phyloP scores from a whole-genome alignment of 2,797 vertebrate genomes.

The Coranthus polyacanthus region DNA sequence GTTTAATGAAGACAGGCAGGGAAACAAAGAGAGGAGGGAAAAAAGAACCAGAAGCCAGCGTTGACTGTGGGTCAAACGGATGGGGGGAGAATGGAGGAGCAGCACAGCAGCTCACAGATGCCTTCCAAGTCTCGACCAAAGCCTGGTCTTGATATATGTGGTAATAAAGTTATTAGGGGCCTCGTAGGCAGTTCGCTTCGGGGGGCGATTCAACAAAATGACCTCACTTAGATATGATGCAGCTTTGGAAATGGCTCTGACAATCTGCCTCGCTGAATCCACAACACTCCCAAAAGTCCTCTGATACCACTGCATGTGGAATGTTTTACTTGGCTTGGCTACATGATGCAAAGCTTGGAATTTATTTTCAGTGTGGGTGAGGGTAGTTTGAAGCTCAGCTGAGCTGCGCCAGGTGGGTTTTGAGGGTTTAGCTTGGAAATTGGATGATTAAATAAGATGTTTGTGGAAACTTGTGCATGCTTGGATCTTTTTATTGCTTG shows the following conservation, averaged over 20 bases:
- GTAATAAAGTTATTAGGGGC: conserved; percentile 71
- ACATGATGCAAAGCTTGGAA: conserved; percentile 36
- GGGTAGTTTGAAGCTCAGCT: conserved; percentile 34
- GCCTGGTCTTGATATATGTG: conserved; percentile 60
- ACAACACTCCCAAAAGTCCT: conserved; percentile 40
- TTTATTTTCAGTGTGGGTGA: conserved; percentile 47
- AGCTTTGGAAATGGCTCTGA: conserved; percentile 53
- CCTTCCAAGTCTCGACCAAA: conserved; percentile 48
- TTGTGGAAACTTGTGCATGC: conserved; percentile 45
- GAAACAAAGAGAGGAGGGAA: conserved; percentile 58
- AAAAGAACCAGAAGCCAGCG: conserved; percentile 43
- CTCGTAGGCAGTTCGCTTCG: conserved; percentile 38
- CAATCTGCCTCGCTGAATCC: conserved; percentile 42
- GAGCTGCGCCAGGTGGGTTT: conserved; percentile 46
- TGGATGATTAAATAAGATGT: conserved; percentile 45
- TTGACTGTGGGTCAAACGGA: conserved; percentile 61
- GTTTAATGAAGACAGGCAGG: conserved; percentile 77
- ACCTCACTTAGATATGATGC: conserved; percentile 62
- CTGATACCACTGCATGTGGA: conserved; percentile 52
- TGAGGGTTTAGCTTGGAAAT: conserved; percentile 44
- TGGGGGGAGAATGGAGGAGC: conserved; percentile 29
- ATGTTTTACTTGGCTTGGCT: conserved; percentile 67
- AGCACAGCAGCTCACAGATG: conserved; percentile 37
- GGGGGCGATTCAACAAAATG: conserved; percentile 63
- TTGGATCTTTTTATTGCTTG: conserved; percentile 41